Conservation (phyloP, 2,888 invertebrate species). For the Palloptera scutellata region DNA sequence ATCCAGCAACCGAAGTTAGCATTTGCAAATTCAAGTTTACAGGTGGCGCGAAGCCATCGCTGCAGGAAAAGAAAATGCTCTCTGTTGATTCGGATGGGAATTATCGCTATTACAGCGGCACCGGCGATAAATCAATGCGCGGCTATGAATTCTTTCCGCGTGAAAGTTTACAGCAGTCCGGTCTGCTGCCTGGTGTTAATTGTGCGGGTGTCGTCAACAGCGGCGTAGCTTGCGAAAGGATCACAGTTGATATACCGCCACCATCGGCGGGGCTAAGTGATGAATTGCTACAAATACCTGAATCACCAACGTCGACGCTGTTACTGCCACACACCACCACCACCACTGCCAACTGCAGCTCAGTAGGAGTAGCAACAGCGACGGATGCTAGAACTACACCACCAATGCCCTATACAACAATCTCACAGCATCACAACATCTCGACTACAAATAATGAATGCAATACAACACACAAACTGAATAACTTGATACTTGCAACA, state of each 20-base stretch:
- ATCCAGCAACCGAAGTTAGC: slow-evolving; percentile 84
- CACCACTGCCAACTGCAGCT: neutral
- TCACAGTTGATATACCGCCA: slow-evolving; percentile 57
- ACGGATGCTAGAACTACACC: neutral
- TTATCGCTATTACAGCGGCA: slow-evolving; percentile 86
- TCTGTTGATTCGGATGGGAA: slow-evolving; percentile 90
- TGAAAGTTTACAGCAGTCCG: slow-evolving; percentile 72
- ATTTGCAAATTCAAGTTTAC: slow-evolving; percentile 95
- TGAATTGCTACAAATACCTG: slow-evolving; percentile 60
- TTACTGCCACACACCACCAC: slow-evolving; percentile 42
- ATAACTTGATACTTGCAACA: slow-evolving; percentile 7
- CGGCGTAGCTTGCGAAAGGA: slow-evolving; percentile 67
- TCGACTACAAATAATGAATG: neutral
- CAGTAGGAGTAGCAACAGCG: slow-evolving; percentile 7
- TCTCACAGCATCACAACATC: slow-evolving; percentile 25
- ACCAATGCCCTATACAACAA: slow-evolving; percentile 9
- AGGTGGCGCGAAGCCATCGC: slow-evolving; percentile 85
- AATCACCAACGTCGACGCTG: slow-evolving; percentile 54
- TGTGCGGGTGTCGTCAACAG: slow-evolving; percentile 66
- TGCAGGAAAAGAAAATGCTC: slow-evolving; percentile 92
- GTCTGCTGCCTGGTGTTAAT: slow-evolving; percentile 66
- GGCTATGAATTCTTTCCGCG: slow-evolving; percentile 81
- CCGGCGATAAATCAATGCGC: slow-evolving; percentile 80
- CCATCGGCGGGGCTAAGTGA: slow-evolving; percentile 60
- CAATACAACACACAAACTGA: neutral